Evolutionary conservation across 2,113 vertebrate species (phyloP).

Genomic region (Nipponia nippon): DNA sequence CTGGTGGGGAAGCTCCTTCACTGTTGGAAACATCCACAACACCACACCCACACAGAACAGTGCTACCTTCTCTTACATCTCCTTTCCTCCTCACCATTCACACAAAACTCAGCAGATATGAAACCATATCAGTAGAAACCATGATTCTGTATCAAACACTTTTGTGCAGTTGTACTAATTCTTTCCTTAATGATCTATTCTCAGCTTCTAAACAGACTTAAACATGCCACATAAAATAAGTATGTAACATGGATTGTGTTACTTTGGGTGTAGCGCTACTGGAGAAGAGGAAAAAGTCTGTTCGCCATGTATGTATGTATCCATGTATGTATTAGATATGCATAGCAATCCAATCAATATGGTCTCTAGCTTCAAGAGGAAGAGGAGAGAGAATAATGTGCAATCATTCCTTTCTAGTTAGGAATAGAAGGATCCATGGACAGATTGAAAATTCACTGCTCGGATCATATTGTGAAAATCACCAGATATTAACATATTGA

Average conservation of each 20-base stretch:
- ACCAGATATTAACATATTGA: neutral
- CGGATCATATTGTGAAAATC: neutral
- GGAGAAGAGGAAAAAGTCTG: neutral
- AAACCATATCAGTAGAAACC: neutral
- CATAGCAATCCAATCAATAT: neutral
- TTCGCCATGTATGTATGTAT: neutral
- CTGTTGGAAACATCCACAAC: neutral
- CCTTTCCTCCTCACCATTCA: neutral
- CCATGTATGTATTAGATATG: fast-evolving
- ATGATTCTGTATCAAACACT: neutral
- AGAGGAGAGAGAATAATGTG: neutral
- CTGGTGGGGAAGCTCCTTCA: neutral
- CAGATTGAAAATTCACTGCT: neutral
- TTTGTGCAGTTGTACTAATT: neutral
- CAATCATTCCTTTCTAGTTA: neutral
- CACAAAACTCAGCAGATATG: neutral
- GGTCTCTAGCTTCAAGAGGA: neutral
- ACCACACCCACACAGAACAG: neutral
- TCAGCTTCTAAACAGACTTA: neutral
- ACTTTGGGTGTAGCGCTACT: neutral
- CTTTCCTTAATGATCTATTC: neutral
- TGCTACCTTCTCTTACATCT: too few relatives aligned
- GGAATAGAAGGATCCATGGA: neutral
- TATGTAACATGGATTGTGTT: neutral
- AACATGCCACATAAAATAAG: neutral